phyloP scores from a whole-genome alignment of 2,797 vertebrate species.

The Chaetophractus vellerosus region DNA sequence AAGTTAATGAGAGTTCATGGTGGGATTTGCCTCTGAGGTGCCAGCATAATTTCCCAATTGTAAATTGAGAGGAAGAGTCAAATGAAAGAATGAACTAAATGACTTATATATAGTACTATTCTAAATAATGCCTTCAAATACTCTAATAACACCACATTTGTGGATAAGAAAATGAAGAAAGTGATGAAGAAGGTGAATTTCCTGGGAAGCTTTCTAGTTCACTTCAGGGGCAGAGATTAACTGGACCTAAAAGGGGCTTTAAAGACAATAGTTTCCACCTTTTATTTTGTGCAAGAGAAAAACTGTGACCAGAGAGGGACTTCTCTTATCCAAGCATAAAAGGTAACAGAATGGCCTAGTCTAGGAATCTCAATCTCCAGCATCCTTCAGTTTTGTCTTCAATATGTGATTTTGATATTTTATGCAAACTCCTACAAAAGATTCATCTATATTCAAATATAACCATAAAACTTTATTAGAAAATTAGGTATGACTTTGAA shows the following conservation, averaged over 20 bases:
- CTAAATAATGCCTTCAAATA: background rate
- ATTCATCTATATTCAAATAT: background rate
- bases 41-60: conserved; percentile 70
- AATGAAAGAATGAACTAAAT: conserved; percentile 18
- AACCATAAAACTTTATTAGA: background rate
- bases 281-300: background rate
- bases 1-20: conserved; percentile 74
- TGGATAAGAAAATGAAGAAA: background rate
- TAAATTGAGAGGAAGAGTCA: conserved; percentile 38
- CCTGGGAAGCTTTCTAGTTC: background rate
- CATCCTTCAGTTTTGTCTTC: background rate
- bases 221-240: conserved; percentile 22
- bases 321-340: background rate
- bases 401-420: background rate
- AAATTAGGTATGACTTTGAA: background rate
- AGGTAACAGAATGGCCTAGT: background rate
- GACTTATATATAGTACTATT: background rate
- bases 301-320: background rate
- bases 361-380: background rate
- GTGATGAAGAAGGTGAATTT: background rate
- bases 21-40: conserved; percentile 60
- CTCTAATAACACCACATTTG: background rate
- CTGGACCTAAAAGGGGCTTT: background rate
- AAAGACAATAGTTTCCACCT: background rate
- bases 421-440: background rate